phyloP scores from a whole-genome alignment of 2,888 invertebrate species.

The Prosopocoilus inquinatus region DNA sequence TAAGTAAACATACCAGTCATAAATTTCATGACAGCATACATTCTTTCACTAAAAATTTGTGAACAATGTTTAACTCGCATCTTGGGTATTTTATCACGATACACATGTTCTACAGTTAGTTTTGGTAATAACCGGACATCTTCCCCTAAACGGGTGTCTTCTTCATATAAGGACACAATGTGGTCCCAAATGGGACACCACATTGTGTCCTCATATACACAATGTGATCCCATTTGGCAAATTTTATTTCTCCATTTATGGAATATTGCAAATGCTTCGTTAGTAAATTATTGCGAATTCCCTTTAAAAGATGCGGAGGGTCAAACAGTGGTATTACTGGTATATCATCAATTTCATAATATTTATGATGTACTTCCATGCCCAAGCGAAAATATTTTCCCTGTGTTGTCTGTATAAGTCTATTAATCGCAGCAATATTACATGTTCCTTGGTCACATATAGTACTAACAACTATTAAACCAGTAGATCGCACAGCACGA shows the following conservation, averaged over 20 bases:
- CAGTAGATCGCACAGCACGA: background rate
- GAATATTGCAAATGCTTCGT: background rate
- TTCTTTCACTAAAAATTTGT: constrained; percentile 2
- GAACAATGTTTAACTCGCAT: constrained; percentile 7
- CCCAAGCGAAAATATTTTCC: background rate
- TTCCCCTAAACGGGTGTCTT: background rate
- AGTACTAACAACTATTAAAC: constrained; percentile 1
- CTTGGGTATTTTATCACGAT: no score
- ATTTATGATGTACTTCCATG: background rate
- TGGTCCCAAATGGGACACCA: background rate
- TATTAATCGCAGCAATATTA: constrained; percentile 4
- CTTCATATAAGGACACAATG: background rate
- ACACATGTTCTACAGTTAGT: no score
- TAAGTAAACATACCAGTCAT: background rate
- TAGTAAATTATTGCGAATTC: background rate
- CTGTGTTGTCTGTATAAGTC: background rate
- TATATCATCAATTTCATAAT: background rate
- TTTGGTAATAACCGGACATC: background rate
- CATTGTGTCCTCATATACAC: no score
- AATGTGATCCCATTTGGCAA: background rate
- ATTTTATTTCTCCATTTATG: background rate
- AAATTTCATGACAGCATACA: constrained; percentile 2
- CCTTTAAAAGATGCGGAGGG: constrained; percentile 2
- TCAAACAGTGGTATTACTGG: background rate
- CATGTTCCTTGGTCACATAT: constrained; percentile 6